Evolutionary conservation across 2,113 vertebrate genomes (phyloP).

Genomic region (Sorex fumeus): DNA sequence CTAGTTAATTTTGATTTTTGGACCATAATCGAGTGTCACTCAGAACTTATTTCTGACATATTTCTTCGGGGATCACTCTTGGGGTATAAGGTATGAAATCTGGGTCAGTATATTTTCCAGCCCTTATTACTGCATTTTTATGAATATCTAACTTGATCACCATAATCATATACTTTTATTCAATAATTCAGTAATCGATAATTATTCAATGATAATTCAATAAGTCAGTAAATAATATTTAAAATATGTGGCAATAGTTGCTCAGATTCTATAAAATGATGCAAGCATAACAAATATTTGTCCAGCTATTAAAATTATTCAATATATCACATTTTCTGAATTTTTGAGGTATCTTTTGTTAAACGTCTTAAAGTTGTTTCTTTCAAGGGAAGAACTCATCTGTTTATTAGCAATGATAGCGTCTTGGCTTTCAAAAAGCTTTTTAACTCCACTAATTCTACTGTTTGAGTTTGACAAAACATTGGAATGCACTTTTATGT

Average conservation of each 20-base stretch:
- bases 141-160: not conserved
- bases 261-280: too few species aligned
- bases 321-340: not conserved
- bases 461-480: not conserved
- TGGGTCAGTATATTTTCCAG: too few species aligned
- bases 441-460: slow-evolving; percentile 21
- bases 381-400: not conserved
- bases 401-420: not conserved
- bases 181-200: not conserved
- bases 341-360: not conserved
- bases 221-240: not conserved
- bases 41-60: too few species aligned
- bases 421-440: not conserved
- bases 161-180: not conserved
- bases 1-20: too few species aligned
- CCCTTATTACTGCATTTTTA: not conserved
- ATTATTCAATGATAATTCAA: too few species aligned
- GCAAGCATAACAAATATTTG: not conserved
- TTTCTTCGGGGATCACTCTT: too few species aligned
- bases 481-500: not conserved
- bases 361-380: not conserved
- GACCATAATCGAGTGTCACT: too few species aligned
- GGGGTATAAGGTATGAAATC: too few species aligned
- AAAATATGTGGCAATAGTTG: not conserved
- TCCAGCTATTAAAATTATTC: not conserved